Conservation (phyloP, 2,113 vertebrate species). For the Elgaria multicarinata region DNA sequence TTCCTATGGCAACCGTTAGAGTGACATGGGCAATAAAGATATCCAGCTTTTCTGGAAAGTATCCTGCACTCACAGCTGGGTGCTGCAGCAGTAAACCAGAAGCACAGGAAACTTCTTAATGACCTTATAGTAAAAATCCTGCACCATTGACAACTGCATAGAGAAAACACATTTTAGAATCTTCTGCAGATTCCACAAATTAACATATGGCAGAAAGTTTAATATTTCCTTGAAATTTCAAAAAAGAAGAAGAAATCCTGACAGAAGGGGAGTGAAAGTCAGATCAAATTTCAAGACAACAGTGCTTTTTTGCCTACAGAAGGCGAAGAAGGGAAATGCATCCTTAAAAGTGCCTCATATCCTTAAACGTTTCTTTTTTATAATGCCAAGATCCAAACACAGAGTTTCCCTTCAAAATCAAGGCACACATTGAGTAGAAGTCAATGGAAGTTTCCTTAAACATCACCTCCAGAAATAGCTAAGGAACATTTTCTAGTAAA, state of each 20-base stretch:
- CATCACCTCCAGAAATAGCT: background rate
- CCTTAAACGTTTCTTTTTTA: slow-evolving; percentile 50
- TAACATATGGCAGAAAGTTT: background rate
- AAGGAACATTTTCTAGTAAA: slow-evolving; percentile 10
- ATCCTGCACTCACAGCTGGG: background rate
- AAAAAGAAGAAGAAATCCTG: background rate
- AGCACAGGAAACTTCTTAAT: background rate
- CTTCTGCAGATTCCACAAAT: background rate
- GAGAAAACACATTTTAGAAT: background rate
- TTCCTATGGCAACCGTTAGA: background rate
- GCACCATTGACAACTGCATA: background rate
- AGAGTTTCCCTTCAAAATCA: slow-evolving; percentile 11
- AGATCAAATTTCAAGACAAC: background rate
- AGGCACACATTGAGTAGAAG: background rate
- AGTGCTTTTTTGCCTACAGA: background rate
- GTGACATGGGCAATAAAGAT: background rate
- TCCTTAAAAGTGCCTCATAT: background rate
- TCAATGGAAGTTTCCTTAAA: slow-evolving; percentile 8
- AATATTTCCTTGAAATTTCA: background rate
- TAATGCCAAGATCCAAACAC: slow-evolving; percentile 21
- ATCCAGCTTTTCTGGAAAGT: background rate
- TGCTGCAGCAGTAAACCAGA: background rate
- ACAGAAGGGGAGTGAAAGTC: background rate
- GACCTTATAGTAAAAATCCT: background rate
- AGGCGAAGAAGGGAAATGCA: slow-evolving; percentile 19